Conservation (phyloP, 2,888 invertebrate genomes). For the Phlogophora meticulosa region DNA sequence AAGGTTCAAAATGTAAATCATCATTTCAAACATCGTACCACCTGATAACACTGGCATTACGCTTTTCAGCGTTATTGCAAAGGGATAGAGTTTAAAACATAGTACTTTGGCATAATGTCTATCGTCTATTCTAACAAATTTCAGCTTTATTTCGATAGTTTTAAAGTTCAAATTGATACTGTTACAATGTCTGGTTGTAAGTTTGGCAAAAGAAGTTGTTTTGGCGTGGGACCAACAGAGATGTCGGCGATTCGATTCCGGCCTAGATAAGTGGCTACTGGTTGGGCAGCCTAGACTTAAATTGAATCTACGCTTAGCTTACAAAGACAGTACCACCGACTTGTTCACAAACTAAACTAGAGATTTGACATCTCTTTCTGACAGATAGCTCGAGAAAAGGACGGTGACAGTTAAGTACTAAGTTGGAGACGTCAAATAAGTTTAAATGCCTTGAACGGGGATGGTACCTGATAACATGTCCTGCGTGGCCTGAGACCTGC, state of each 20-base stretch:
- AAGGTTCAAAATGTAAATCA: conserved; percentile 8
- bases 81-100: conserved; percentile 26
- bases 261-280: conserved; percentile 50
- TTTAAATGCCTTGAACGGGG: too few relatives aligned
- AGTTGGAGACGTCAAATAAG: too few relatives aligned
- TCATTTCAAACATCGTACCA: conserved; percentile 5
- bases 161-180: conserved; percentile 14
- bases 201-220: conserved; percentile 26
- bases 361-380: too few relatives aligned
- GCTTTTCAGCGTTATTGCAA: conserved; percentile 36
- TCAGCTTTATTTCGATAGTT: neutral
- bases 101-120: neutral
- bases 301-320: conserved; percentile 37
- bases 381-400: too few relatives aligned
- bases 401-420: too few relatives aligned
- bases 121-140: neutral
- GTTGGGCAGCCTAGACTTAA: conserved; percentile 32
- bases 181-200: neutral
- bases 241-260: conserved; percentile 53
- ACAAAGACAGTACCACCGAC: conserved; percentile 1
- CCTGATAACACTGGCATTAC: conserved; percentile 27
- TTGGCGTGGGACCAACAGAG: conserved; percentile 53
- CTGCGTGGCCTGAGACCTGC: too few relatives aligned
- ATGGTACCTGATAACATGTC: too few relatives aligned
- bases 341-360: too few relatives aligned